Evolutionary conservation across 2,797 vertebrate genomes (phyloP).

Genomic region (Leontocebus nigricollis): DNA sequence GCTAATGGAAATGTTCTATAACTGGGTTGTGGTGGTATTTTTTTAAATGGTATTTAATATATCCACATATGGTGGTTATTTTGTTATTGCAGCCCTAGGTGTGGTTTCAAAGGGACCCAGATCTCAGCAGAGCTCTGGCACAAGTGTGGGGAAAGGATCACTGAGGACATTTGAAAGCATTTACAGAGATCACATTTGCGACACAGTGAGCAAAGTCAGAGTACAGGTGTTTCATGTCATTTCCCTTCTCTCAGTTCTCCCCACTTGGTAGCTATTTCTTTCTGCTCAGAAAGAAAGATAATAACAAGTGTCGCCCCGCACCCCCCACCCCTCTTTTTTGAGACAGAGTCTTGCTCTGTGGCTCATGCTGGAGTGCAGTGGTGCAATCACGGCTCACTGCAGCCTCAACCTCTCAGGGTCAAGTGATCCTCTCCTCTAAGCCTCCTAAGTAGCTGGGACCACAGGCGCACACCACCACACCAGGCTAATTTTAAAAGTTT

Average conservation of each 20-base stretch:
- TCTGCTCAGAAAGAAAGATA: background rate
- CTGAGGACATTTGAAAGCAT: background rate
- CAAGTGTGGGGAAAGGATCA: background rate
- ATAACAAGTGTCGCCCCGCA: background rate
- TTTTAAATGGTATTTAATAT: accelerated
- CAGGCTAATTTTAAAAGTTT: background rate
- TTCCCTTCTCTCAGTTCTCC: background rate
- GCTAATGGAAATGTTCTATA: background rate
- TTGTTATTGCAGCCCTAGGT: background rate
- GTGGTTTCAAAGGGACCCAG: background rate
- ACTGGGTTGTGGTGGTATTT: background rate
- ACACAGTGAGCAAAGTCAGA: background rate
- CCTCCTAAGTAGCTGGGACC: background rate
- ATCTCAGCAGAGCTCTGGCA: background rate
- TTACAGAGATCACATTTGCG: background rate
- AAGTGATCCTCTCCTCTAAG: background rate
- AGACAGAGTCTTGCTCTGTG: background rate
- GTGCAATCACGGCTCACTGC: background rate
- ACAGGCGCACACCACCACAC: background rate
- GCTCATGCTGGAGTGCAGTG: background rate
- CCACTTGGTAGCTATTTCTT: background rate
- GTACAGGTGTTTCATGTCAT: background rate
- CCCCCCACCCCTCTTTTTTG: background rate
- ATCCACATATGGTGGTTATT: background rate
- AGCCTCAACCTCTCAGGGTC: background rate